Percentiles rank a stretch among this genome's conserved stretches.
These are phyloP conservation scores for Aselliscus stoliczkanus DNA, from an alignment of 2,797 vertebrate species.

Conservation along the genomic window DNA sequence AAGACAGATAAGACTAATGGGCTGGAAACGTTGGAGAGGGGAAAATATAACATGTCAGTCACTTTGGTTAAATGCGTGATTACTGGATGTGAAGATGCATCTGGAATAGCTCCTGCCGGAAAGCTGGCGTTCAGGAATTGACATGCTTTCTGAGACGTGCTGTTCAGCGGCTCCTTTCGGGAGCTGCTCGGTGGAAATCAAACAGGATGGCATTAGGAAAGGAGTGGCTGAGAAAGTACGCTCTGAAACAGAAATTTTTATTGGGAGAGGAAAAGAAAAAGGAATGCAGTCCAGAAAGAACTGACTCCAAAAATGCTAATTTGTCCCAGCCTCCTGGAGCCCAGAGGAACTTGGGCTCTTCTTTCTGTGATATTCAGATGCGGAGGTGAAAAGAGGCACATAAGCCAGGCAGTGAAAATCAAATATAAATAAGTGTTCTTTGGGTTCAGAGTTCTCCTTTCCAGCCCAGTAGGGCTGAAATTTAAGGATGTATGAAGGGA, in stretches of 20 bases:
- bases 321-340: background rate
- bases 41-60: slow-evolving; percentile 4
- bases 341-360: background rate
- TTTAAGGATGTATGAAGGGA: slow-evolving; percentile 3
- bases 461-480: background rate
- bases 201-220: slow-evolving; percentile 60
- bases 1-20: slow-evolving; percentile 52
- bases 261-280: slow-evolving; percentile 17
- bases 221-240: slow-evolving; percentile 58
- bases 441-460: background rate
- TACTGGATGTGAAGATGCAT: slow-evolving; percentile 14
- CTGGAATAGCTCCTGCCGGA: slow-evolving; percentile 16
- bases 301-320: slow-evolving; percentile 52
- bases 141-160: background rate
- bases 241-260: slow-evolving; percentile 62
- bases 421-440: slow-evolving; percentile 16
- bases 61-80: slow-evolving; percentile 21
- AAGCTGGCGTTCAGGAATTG: background rate
- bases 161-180: slow-evolving; percentile 21
- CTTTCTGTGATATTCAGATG: slow-evolving; percentile 32
- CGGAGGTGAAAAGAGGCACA: background rate
- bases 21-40: background rate
- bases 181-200: slow-evolving; percentile 60
- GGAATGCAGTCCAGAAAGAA: slow-evolving; percentile 14
- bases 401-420: background rate